A percentile compares a stretch with the other conserved stretches of the same genome.
Evolutionary conservation across 2,797 vertebrate species (phyloP).

Genomic region (Acrossocheilus fasciatus): DNA sequence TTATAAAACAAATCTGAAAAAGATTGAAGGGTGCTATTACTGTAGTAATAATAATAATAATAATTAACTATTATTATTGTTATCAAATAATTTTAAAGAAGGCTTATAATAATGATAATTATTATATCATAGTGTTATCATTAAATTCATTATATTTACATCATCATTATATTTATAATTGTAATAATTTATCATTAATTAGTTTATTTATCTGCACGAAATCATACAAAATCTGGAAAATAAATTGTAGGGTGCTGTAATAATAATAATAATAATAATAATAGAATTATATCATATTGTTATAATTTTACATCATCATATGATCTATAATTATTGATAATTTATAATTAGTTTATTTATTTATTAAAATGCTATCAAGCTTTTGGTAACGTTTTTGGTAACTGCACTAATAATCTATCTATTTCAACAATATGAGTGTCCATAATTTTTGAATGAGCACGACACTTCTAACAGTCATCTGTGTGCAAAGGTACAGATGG

Average conservation of each 20-base stretch:
- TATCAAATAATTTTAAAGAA: too few species aligned
- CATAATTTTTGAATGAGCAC: background rate
- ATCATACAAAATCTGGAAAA: too few species aligned
- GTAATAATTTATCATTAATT: too few species aligned
- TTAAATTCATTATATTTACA: too few species aligned
- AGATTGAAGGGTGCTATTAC: too few species aligned
- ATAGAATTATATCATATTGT: background rate
- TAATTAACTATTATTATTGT: too few species aligned
- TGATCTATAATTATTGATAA: background rate
- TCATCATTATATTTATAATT: too few species aligned
- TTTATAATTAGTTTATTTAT: background rate
- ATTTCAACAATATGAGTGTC: background rate
- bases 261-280: too few species aligned
- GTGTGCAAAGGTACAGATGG: background rate
- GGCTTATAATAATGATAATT: too few species aligned
- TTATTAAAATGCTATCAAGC: background rate
- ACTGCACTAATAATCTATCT: background rate
- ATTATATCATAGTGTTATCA: too few species aligned
- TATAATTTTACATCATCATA: background rate
- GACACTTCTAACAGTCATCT: background rate
- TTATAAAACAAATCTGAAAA: background rate
- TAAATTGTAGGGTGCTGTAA: background rate
- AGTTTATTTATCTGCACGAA: too few species aligned
- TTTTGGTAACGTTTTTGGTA: background rate
- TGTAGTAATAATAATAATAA: too few species aligned